Percentiles rank a stretch among this genome's conserved stretches.
Evolutionary conservation across 37 sponge, comb jelly and placozoan genomes (phyloP).

Genomic region (Dysidea cf. avara): DNA sequence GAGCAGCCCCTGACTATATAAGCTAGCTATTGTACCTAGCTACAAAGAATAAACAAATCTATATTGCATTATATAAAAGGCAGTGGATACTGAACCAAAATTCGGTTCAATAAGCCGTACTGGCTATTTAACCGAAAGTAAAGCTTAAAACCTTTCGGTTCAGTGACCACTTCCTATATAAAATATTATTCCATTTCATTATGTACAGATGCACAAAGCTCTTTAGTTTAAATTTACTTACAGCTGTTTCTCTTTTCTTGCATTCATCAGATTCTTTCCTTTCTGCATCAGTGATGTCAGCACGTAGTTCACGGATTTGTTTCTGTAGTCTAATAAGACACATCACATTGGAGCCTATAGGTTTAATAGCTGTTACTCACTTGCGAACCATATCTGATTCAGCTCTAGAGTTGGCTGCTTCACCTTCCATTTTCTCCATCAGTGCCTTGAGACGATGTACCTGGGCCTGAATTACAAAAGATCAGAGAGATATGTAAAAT

Average conservation of each 20-base stretch:
- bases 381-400: slow-evolving; percentile 15
- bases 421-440: slow-evolving; percentile 53
- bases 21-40: too few relatives aligned
- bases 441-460: slow-evolving; percentile 65
- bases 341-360: slow-evolving; percentile 40
- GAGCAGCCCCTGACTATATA: too few relatives aligned
- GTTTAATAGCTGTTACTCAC: slow-evolving; percentile 48
- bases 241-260: slow-evolving; percentile 58
- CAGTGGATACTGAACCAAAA: too few relatives aligned
- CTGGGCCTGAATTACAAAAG: slow-evolving; percentile 20
- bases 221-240: slow-evolving; percentile 6
- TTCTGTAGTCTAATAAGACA: slow-evolving; percentile 51
- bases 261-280: slow-evolving; percentile 65
- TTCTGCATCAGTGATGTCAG: slow-evolving; percentile 70
- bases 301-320: slow-evolving; percentile 60
- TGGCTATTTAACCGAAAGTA: too few relatives aligned
- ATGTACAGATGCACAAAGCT: too few relatives aligned
- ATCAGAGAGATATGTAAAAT: not conserved
- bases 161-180: too few relatives aligned
- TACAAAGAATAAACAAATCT: too few relatives aligned
- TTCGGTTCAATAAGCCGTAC: too few relatives aligned
- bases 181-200: not conserved
- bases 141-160: too few relatives aligned
- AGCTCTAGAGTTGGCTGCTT: slow-evolving; percentile 51
- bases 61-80: too few relatives aligned